A percentile compares a stretch with the other conserved stretches of the same genome.
phyloP scores from a whole-genome alignment of 2,797 vertebrate species.

The Borostomias antarcticus region DNA sequence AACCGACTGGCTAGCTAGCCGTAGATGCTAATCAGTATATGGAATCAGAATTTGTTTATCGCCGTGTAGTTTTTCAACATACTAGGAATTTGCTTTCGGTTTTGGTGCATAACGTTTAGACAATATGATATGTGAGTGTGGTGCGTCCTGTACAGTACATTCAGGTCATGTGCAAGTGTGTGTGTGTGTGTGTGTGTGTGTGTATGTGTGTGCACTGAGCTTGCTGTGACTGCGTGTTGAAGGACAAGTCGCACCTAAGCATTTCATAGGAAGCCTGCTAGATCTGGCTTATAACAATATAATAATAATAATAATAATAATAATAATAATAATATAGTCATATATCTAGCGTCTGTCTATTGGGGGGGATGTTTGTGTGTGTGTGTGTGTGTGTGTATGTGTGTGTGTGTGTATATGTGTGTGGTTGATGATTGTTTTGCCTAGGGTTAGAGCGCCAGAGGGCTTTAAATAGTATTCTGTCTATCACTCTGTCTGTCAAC shows the following conservation, averaged over 20 bases:
- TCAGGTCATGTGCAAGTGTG: too few relatives aligned
- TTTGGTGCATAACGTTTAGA: too few relatives aligned
- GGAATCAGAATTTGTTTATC: not conserved
- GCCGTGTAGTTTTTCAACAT: not conserved
- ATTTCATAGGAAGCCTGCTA: too few relatives aligned
- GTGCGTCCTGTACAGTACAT: too few relatives aligned
- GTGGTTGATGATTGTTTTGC: not conserved
- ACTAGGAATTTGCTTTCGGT: too few relatives aligned
- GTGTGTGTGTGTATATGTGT: not conserved
- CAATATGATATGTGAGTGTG: too few relatives aligned
- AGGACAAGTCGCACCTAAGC: too few relatives aligned
- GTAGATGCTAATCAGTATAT: not conserved
- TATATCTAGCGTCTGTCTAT: constrained; percentile 38
- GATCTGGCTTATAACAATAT: too few relatives aligned
- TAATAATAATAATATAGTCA: too few relatives aligned
- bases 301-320: too few relatives aligned
- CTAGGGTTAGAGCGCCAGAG: not conserved
- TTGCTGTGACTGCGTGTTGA: too few relatives aligned
- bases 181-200: not conserved
- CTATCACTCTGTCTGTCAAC: not conserved
- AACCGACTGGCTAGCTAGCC: too few relatives aligned
- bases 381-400: not conserved
- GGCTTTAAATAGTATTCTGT: not conserved
- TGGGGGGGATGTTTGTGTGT: constrained; percentile 2
- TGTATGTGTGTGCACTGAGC: not conserved